A percentile compares a stretch with the other conserved stretches of the same genome.
phyloP scores from a whole-genome alignment of 2,797 vertebrate genomes.

The Trachurus trachurus region DNA sequence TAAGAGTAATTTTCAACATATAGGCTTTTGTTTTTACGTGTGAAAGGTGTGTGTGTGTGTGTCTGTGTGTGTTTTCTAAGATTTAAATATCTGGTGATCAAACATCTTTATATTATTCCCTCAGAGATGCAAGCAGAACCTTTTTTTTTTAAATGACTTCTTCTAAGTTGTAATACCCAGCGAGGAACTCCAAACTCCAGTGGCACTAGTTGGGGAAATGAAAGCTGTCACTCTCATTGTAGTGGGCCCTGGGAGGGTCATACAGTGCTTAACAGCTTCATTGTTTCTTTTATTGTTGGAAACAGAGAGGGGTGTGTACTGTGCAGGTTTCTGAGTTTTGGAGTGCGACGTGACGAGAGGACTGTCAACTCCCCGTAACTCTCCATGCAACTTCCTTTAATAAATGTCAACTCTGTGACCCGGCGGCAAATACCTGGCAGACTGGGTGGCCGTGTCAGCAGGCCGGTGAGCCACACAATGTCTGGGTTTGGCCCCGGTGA shows the following conservation, averaged over 20 bases:
- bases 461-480: conserved; percentile 71
- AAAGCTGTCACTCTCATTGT: conserved; percentile 69
- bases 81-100: conserved; percentile 24
- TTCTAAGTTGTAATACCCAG: conserved; percentile 22
- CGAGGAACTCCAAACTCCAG: conserved; percentile 43
- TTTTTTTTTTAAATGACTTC: conserved; percentile 5
- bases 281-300: conserved; percentile 81
- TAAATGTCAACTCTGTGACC: conserved; percentile 80
- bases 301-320: conserved; percentile 65
- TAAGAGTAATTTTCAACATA: conserved; percentile 35
- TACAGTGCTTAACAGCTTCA: conserved; percentile 70
- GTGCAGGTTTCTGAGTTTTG: conserved; percentile 62
- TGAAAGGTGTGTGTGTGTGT: conserved; percentile 17
- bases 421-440: conserved; percentile 67
- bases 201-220: conserved; percentile 53
- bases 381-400: conserved; percentile 78
- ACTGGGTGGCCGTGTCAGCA: conserved; percentile 69
- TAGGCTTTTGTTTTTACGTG: conserved; percentile 35
- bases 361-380: conserved; percentile 76
- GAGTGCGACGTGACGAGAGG: conserved; percentile 74
- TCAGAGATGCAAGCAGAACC: not conserved
- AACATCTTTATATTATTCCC: conserved; percentile 20
- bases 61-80: not conserved
- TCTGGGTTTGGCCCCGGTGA: conserved; percentile 74
- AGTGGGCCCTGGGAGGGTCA: conserved; percentile 66